Conservation (phyloP, 2,797 vertebrate genomes). For the Sebastes baramenuke region DNA sequence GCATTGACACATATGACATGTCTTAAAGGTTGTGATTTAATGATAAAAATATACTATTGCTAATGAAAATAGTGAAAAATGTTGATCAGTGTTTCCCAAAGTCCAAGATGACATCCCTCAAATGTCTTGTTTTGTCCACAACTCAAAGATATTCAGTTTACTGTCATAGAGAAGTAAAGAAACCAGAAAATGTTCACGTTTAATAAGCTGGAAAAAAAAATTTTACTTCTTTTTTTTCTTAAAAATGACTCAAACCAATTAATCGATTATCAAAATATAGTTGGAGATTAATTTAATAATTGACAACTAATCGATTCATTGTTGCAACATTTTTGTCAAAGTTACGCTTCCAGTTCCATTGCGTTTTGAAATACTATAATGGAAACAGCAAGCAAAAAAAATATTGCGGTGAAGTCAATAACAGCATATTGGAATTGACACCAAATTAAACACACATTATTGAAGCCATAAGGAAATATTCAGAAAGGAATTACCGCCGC, state of each 20-base stretch:
- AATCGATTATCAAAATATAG: too few species aligned
- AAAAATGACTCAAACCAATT: too few species aligned
- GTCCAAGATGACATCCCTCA: too few species aligned
- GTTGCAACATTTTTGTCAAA: neutral
- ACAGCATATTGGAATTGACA: constrained; percentile 4
- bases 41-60: neutral
- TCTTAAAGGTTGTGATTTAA: neutral
- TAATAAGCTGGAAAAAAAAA: too few species aligned
- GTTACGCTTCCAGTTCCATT: neutral
- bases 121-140: too few species aligned
- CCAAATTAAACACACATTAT: constrained; percentile 51
- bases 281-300: too few species aligned
- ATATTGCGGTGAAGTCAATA: neutral
- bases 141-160: too few species aligned
- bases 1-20: neutral
- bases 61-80: neutral
- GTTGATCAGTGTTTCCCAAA: too few species aligned
- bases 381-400: neutral
- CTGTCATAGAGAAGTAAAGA: too few species aligned
- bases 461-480: constrained; percentile 60
- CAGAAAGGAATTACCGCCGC: constrained; percentile 54
- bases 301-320: too few species aligned
- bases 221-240: too few species aligned
- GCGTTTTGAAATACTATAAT: neutral
- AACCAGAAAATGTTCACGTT: too few species aligned